Conservation (phyloP, 2,113 vertebrate genomes). For the Cryptotis parvus region DNA sequence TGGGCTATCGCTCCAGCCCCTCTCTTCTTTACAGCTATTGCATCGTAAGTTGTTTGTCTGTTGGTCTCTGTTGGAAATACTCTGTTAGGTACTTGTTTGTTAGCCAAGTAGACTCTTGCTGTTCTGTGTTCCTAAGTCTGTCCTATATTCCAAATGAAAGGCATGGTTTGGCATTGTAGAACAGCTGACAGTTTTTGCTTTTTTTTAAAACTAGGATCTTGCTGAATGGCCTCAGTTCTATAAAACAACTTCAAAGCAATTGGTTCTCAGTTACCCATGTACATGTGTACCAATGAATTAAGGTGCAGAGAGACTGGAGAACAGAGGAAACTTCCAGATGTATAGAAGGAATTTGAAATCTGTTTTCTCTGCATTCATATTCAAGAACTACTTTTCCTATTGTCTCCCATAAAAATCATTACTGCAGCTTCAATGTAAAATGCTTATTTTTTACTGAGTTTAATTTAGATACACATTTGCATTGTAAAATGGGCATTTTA, state of each 20-base stretch:
- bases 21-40: not conserved
- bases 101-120: not conserved
- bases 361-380: slow-evolving; percentile 55
- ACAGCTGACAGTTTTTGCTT: not conserved
- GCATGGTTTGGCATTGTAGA: not conserved
- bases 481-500: slow-evolving; percentile 83
- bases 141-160: not conserved
- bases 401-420: slow-evolving; percentile 75
- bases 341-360: slow-evolving; percentile 37
- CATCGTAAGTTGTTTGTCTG: no score
- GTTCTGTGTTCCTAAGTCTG: not conserved
- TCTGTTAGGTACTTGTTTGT: not conserved
- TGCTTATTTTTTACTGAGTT: slow-evolving; percentile 81
- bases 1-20: no score
- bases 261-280: slow-evolving; percentile 27
- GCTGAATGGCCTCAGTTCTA: slow-evolving; percentile 37
- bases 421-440: slow-evolving; percentile 77
- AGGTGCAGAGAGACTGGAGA: not conserved
- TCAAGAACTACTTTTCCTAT: slow-evolving; percentile 72
- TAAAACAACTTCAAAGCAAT: slow-evolving; percentile 49
- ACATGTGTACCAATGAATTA: not conserved
- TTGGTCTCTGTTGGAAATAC: not conserved
- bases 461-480: slow-evolving; percentile 84
- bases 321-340: not conserved
- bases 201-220: not conserved